A percentile compares a stretch with the other conserved stretches of the same genome.
These are phyloP conservation scores for Pangasianodon gigas DNA, from an alignment of 2,113 vertebrate species.

Conservation along the genomic window DNA sequence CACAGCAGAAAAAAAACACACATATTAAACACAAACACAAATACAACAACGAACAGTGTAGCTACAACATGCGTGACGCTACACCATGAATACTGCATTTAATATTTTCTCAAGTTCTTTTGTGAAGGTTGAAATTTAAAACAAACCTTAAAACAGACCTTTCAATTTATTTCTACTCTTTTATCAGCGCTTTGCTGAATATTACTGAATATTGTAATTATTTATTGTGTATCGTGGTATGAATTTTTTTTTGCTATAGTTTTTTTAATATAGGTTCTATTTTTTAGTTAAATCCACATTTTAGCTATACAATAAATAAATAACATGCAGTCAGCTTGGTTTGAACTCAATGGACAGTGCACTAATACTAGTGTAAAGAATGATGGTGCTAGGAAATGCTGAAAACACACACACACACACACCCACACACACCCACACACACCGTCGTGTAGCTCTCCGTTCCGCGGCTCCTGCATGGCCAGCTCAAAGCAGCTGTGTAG, in stretches of 20 bases:
- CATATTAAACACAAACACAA: background rate
- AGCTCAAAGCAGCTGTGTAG: conserved; percentile 95
- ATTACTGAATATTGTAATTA: background rate
- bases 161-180: background rate
- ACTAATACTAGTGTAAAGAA: no score
- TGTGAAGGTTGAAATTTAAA: background rate
- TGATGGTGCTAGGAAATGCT: no score
- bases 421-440: conserved; percentile 49
- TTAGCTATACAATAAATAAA: no score
- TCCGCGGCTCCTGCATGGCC: conserved; percentile 93
- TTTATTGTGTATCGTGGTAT: background rate
- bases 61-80: background rate
- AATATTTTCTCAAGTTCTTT: background rate
- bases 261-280: no score
- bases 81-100: background rate
- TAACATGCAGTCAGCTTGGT: no score
- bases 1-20: conserved; percentile 48
- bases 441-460: conserved; percentile 90
- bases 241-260: no score
- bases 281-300: no score
- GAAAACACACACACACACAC: background rate
- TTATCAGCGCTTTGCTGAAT: background rate
- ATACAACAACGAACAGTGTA: background rate
- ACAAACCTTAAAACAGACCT: no score
- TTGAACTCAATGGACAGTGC: no score